Evolutionary conservation across 2,888 invertebrate species (phyloP), one percentile per base, ranked within the genome.

Genomic region (Acleris emargana): DNA sequence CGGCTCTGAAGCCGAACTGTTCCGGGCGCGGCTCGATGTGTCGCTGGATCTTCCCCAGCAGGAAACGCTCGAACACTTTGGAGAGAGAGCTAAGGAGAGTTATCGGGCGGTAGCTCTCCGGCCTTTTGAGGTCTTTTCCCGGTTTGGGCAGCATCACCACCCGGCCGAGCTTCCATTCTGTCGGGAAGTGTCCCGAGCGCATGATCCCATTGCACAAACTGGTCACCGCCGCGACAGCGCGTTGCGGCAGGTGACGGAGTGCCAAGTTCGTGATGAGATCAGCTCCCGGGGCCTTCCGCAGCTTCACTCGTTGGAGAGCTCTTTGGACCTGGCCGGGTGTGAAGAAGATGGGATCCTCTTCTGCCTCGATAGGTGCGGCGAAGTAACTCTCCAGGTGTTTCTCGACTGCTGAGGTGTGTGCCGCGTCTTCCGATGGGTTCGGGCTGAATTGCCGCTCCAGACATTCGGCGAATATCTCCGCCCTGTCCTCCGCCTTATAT

Each of bases 141-240:
- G 69, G 70, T 49, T 73, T 73, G 3, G 69, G 72, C 1, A 71
- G 51, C 64, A 67, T 63, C 43, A 72, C 67, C 11, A 72, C 70
- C 18, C 59, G 58, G 28, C 62, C 68, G 5, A 1, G 16, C 60
- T 70, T 68, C 69, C 71, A 71, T 17, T 13, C 7, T 2, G 22
- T 53, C 0, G 73, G 72, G 54, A 68, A 71, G 60, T 73, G 71
- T 3, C 72, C 70, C 7, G 68, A 63, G n/a, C 73, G 63, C 28
- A 75, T 28, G 7, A 70, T 68, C 13, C 70, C 70, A 50, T 71
- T 74, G 55, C 58, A 72, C 0, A 74, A 60, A 0, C 68, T 50
- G 5, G 72, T 62, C 1, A 71, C 1, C 5, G 68, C 61, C 1
- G 61, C 71, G 1, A 70, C 22, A 0, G 67, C 13, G 7, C 66